Evolutionary conservation across 2,113 vertebrate genomes (phyloP), one percentile per base, ranked within the genome.

Genomic region (Oncorhynchus keta): DNA sequence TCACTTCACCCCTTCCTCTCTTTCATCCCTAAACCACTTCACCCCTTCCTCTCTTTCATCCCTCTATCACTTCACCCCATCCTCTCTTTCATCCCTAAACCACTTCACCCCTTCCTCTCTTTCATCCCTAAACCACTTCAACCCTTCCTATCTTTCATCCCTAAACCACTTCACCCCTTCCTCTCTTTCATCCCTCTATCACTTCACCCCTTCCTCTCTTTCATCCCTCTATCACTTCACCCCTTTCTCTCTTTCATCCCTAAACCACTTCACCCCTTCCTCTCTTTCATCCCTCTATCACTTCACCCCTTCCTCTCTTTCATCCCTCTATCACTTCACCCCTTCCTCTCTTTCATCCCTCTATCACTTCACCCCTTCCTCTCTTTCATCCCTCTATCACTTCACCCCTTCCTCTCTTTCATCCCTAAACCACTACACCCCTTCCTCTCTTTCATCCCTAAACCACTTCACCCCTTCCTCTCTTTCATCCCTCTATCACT

Each of bases 101-200:
- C 59, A 57, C 13, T 69, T 79, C 32, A 32, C 16, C 24, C 12
- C 32, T 80, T 71, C 79, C 11, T 22, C 24, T 2, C 51, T 13
- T 55, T 18, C 51, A 4, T 57, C 5, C 68, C 18, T 79, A n/a
- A 45, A 8, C 74, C 78, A 26, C 51, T 62, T 26, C n/a, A 32
- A 4, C 0, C 28, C 30, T 32, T 32, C 30, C 1, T 32, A 4
- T 32, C 30, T 32, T 20, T 18, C 14, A 14, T 18, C 35, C 35
- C 64, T 32, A 0, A 0, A 66, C 1, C 16, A 16, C n/a, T n/a
- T 32, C 30, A 32, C 30, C 28, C 0, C 26, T 26, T 13, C 18
- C 80, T 68, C 59, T 30, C 39, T 62, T 69, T 74, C 68, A 39
- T 68, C 59, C 48, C 4, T 18, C 4, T 12, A 45, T 72, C 77